phyloP scores from a whole-genome alignment of 1,140 invertebrate genomes.

The Pogonognathellus flavescens region DNA sequence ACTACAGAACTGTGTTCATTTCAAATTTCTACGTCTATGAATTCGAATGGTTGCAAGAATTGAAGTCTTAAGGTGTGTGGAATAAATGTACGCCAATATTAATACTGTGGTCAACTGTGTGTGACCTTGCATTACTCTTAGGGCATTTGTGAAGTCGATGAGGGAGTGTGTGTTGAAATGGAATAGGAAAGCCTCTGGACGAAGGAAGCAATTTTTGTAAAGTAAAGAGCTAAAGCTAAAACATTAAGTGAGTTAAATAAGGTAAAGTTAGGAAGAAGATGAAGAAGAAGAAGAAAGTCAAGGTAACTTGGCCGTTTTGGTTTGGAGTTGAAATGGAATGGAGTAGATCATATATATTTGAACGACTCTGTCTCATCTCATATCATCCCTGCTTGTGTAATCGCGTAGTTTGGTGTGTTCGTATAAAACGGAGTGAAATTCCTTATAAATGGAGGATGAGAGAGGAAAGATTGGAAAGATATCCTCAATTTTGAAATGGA shows the following conservation, averaged over 20 bases:
- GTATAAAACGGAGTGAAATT: no score
- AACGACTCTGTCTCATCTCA: conserved; percentile 27
- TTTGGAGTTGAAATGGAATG: conserved; percentile 37
- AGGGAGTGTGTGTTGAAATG: no score
- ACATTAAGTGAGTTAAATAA: conserved; percentile 18
- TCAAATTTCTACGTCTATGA: no score
- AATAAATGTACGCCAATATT: no score
- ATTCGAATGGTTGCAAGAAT: no score
- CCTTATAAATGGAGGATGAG: neutral
- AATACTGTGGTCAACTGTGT: conserved; percentile 8
- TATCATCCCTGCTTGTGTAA: no score
- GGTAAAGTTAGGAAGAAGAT: conserved; percentile 16
- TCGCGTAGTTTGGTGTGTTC: no score
- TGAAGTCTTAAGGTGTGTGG: no score
- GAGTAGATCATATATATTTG: conserved; percentile 54
- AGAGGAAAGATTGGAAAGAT: neutral
- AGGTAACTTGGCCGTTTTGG: conserved; percentile 27
- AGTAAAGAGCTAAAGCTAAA: neutral
- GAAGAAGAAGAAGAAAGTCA: neutral
- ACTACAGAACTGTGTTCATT: no score
- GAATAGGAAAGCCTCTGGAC: neutral
- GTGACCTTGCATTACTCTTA: no score
- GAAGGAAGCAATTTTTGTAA: neutral
- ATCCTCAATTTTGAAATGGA: conserved; percentile 58
- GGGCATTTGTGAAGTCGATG: no score